Evolutionary conservation across 2,888 invertebrate genomes (phyloP).

Genomic region (Tetragnatha montana): DNA sequence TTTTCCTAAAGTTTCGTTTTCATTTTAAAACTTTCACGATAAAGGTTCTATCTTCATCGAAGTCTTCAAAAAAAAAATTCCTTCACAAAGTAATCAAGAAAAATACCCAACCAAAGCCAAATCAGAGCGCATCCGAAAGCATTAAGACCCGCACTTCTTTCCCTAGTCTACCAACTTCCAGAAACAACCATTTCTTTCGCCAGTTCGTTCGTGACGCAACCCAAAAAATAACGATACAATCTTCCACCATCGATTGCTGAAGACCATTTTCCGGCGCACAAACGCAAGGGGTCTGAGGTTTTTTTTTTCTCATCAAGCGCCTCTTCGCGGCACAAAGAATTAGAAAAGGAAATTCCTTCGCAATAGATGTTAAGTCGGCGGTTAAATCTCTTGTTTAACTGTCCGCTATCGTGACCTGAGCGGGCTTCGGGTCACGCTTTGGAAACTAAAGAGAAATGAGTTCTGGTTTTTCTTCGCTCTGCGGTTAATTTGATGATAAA

Average conservation of each 20-base stretch:
- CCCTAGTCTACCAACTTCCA: background rate
- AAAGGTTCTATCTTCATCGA: no score
- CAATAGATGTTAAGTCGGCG: slow-evolving; percentile 21
- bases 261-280: background rate
- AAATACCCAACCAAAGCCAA: no score
- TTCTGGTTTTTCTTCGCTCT: background rate
- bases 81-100: no score
- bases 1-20: no score
- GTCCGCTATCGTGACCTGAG: slow-evolving; percentile 21
- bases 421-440: slow-evolving; percentile 5
- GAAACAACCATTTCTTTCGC: background rate
- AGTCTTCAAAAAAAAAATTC: no score
- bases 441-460: background rate
- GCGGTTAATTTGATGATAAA: background rate
- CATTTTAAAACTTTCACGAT: no score
- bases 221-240: background rate
- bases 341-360: slow-evolving; percentile 15
- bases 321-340: background rate
- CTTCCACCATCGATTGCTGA: background rate
- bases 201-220: background rate
- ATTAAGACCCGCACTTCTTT: background rate
- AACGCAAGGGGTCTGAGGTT: background rate
- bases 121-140: no score
- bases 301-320: background rate
- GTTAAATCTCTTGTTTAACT: slow-evolving; percentile 13